These are phyloP conservation scores for Chymomyza fuscimana DNA, from an alignment of 2,888 invertebrate species.

Conservation along the genomic window DNA sequence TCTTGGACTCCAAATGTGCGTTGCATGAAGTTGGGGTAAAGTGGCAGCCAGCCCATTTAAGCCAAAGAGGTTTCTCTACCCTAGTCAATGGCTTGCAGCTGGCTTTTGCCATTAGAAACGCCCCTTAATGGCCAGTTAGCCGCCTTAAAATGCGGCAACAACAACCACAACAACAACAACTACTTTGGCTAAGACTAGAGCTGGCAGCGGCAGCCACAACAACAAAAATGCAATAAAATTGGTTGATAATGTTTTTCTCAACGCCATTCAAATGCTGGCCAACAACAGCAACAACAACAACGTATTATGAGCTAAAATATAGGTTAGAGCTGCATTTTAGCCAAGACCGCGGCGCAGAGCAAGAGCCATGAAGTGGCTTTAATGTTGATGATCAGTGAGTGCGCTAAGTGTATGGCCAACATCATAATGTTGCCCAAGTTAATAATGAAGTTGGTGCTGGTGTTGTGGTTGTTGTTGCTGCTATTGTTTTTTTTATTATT, in stretches of 20 bases:
- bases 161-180: constrained; percentile 33
- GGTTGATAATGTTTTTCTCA: constrained; percentile 75
- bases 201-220: constrained; percentile 20
- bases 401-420: constrained; percentile 4
- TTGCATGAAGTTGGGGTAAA: constrained; percentile 8
- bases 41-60: constrained; percentile 22
- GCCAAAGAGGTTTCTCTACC: background rate
- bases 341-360: constrained; percentile 9
- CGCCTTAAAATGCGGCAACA: constrained; percentile 64
- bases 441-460: constrained; percentile 28
- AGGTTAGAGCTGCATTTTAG: constrained; percentile 67
- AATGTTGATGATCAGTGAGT: constrained; percentile 49
- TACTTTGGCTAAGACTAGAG: constrained; percentile 14
- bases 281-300: constrained; percentile 19
- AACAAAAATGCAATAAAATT: constrained; percentile 66
- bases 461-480: constrained; percentile 32
- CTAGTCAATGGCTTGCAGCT: background rate
- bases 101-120: constrained; percentile 64
- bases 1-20: background rate
- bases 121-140: constrained; percentile 75
- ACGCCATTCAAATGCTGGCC: constrained; percentile 66
- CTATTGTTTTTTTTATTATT: constrained; percentile 13
- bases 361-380: constrained; percentile 38
- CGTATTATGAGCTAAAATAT: constrained; percentile 66
- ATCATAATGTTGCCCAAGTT: background rate